Evolutionary conservation across 2,888 invertebrate species (phyloP), one percentile per base, ranked within the genome.

Genomic region (Argyresthia albistria): DNA sequence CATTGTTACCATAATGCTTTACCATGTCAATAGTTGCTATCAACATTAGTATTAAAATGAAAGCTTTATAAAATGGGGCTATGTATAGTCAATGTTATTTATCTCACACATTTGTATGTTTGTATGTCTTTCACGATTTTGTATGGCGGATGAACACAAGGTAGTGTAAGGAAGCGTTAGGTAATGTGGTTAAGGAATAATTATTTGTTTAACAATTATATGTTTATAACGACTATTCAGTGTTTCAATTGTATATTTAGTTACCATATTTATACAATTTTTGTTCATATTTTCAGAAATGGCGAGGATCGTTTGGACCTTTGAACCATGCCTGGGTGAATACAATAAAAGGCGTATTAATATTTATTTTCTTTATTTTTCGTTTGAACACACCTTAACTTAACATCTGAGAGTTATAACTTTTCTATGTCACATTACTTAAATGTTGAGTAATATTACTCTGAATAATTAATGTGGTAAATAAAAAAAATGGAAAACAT

Each of bases 291-390:
- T 59, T 59, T 25, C 58, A 59, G 58, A 56, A 36, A 52, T 46
- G 50, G 57, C 46, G 54, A 59, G 8, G 58, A 59, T 47, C 54
- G 56, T 45, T 50, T 57, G 51, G 63, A 65, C 54, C 55, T 57
- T 56, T 60, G 58, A 51, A 51, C n/a, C 12, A 10, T 46, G 50
- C 57, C n/a, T n/a, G n/a, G 56, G 53, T 46, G 52, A 57, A 59
- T 57, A 58, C 58, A 59, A 42, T 25, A 8, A 50, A 15, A 50
- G 8, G 4, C 15, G 15, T 36, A 43, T 51, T 51, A 12, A 43
- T 43, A 12, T 43, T 43, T 43, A 14, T 10, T n/a, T 10, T 12
- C 8, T n/a, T 43, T 43, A 12, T 14, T 43, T 14, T 43, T 4
- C 43, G 12, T 14, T 43, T 43, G 12, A 12, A 1, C 14, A n/a